Base-by-base conservation (phyloP, 2,797 vertebrate species). In the Chelonia mydas region DNA sequence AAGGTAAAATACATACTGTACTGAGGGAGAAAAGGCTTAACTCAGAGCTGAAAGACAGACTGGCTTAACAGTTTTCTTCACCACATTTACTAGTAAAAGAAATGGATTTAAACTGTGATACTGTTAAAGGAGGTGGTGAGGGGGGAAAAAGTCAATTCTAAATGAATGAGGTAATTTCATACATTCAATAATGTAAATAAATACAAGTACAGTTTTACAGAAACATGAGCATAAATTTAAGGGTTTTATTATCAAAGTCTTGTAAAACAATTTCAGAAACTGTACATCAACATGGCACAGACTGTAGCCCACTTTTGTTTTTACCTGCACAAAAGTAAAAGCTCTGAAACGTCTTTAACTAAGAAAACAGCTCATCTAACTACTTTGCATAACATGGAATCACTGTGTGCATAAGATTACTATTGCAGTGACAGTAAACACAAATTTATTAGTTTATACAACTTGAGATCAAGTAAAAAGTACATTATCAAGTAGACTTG, bases 241-340 rank as follows among this genome's bases (percentile, higher is more conserved):
- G 98, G 98, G 98, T 99, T 99, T 99, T 99, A 99, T 99, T 99
- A 99, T 98, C 98, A 99, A 99, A 99, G 98, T 98, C 98, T 97
- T 98, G 98, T 99, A 99, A 99, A 99, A 99, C 98, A 98, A 98
- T 98, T 98, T 98, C 98, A 97, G 98, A 99, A 99, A 99, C 98
- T 98, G 98, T 98, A 99, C 98, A 99, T 98, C 96, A 94, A 98
- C 98, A 98, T 98, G 98, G 98, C 98, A 98, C 98, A 98, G 98
- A 98, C 97, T 97, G 98, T 91, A 98, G 98, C 97, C 98, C 98
- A 99, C 97, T 98, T 98, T 91, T 98, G 97, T 94, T 95, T 97
- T 97, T 94, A 98, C 96, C 97, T 97, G 97, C 97, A 98, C 98
- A 97, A 98, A 98, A 98, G 97, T 97, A 96, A 98, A 97, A 98